Percentiles rank a stretch among this genome's conserved stretches.
phyloP scores from a whole-genome alignment of 2,888 invertebrate genomes.

The Nomada goodeniana region DNA sequence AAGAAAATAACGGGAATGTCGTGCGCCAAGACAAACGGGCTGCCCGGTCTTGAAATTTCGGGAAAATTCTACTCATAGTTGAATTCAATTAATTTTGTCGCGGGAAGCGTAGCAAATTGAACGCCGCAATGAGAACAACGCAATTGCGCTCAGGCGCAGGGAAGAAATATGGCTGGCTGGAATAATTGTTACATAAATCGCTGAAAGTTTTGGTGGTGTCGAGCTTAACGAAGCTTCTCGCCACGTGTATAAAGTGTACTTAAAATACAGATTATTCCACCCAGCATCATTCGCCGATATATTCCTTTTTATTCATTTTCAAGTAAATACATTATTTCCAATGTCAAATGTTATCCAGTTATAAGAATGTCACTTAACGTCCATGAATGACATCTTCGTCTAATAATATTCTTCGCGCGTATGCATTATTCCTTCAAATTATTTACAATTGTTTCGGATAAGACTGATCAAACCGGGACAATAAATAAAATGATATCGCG shows the following conservation, averaged over 20 bases:
- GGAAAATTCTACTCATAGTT: slow-evolving; percentile 33
- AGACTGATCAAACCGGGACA: too few relatives aligned
- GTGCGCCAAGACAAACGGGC: not conserved
- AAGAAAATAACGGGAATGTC: too few relatives aligned
- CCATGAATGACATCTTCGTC: too few relatives aligned
- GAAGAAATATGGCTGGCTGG: slow-evolving; percentile 35
- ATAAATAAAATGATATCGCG: too few relatives aligned
- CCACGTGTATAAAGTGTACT: slow-evolving; percentile 22
- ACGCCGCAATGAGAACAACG: slow-evolving; percentile 36
- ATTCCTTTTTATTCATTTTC: not conserved
- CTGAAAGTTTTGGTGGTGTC: slow-evolving; percentile 47
- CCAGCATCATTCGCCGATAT: not conserved
- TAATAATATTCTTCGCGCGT: too few relatives aligned
- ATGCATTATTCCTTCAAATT: too few relatives aligned
- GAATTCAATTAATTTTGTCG: slow-evolving; percentile 34
- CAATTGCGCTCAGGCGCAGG: slow-evolving; percentile 28
- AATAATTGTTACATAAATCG: slow-evolving; percentile 57
- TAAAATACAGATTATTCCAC: not conserved
- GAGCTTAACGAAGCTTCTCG: slow-evolving; percentile 30
- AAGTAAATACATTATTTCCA: too few relatives aligned
- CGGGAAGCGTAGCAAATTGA: slow-evolving; percentile 39
- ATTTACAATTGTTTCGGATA: too few relatives aligned
- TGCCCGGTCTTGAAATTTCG: not conserved
- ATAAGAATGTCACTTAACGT: too few relatives aligned
- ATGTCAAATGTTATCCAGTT: too few relatives aligned